Percentiles rank a stretch among this genome's conserved stretches.
phyloP scores from a whole-genome alignment of 2,888 invertebrate genomes.

The Hydraecia micacea region DNA sequence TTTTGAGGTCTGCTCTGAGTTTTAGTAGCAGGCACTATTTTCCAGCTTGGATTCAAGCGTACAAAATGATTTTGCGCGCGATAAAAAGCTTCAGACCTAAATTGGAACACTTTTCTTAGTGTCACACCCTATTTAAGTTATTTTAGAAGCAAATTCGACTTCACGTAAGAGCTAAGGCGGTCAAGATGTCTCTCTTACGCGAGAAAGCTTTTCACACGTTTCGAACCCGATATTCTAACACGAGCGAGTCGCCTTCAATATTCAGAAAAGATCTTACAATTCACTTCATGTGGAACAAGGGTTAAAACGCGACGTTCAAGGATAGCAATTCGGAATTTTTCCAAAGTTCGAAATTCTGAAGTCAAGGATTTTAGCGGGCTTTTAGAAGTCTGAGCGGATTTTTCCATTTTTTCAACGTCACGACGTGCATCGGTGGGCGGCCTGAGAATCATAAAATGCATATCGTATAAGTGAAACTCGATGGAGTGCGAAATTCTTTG shows the following conservation, averaged over 20 bases:
- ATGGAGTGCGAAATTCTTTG: slow-evolving; percentile 76
- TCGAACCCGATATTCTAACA: slow-evolving; percentile 52
- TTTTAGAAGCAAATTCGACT: slow-evolving; percentile 21
- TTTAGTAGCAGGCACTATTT: not conserved
- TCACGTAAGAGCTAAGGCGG: slow-evolving; percentile 27
- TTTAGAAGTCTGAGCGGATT: slow-evolving; percentile 31
- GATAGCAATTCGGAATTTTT: slow-evolving; percentile 44
- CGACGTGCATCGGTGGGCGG: slow-evolving; percentile 41
- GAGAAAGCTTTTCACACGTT: slow-evolving; percentile 55
- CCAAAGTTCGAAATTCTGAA: slow-evolving; percentile 5
- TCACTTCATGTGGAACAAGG: slow-evolving; percentile 53
- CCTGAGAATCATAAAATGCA: slow-evolving; percentile 73
- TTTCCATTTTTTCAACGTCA: slow-evolving; percentile 56
- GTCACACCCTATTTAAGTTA: slow-evolving; percentile 1
- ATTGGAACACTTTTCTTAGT: not conserved
- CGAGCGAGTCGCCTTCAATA: slow-evolving; percentile 47
- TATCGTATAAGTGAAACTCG: slow-evolving; percentile 77
- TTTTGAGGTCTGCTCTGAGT: not conserved
- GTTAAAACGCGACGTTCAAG: slow-evolving; percentile 41
- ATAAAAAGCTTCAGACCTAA: not conserved
- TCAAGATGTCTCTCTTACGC: slow-evolving; percentile 49
- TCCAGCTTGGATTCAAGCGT: not conserved
- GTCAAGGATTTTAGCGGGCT: slow-evolving; percentile 8
- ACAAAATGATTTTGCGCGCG: not conserved
- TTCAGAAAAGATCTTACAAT: slow-evolving; percentile 59